Conservation (phyloP, 2,888 invertebrate genomes). For the Didymodactylos carnosus region DNA sequence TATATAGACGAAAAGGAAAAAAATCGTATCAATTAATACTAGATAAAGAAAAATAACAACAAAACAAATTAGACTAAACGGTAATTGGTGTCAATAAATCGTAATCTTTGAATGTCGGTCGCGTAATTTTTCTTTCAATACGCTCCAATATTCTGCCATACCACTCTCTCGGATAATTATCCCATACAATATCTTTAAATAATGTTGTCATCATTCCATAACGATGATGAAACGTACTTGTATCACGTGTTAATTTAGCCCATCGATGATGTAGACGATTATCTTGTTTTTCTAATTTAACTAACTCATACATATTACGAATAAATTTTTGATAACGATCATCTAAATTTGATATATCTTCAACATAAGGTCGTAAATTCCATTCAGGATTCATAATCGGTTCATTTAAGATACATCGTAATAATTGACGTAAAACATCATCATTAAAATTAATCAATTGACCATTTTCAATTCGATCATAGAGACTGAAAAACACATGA, state of each 20-base stretch:
- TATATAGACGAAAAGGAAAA: no score
- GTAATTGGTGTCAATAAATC: background rate
- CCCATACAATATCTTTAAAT: slow-evolving; percentile 11
- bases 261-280: slow-evolving; percentile 3
- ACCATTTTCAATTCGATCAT: slow-evolving; percentile 46
- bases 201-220: slow-evolving; percentile 11
- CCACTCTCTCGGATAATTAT: slow-evolving; percentile 10
- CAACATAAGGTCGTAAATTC: slow-evolving; percentile 7
- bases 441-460: slow-evolving; percentile 51
- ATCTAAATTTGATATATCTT: slow-evolving; percentile 4
- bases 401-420: slow-evolving; percentile 47
- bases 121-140: background rate
- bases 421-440: slow-evolving; percentile 49
- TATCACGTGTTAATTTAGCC: background rate
- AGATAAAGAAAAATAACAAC: no score
- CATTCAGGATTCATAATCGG: slow-evolving; percentile 16
- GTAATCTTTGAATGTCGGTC: background rate
- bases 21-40: no score
- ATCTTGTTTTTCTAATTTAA: slow-evolving; percentile 9
- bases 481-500: slow-evolving; percentile 36
- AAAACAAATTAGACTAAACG: background rate
- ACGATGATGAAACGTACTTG: background rate
- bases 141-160: slow-evolving; percentile 3
- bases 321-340: slow-evolving; percentile 4
- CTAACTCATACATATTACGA: slow-evolving; percentile 9